These are phyloP conservation scores for Dissostichus mawsoni DNA, from an alignment of 2,113 vertebrate species.

Conservation along the genomic window DNA sequence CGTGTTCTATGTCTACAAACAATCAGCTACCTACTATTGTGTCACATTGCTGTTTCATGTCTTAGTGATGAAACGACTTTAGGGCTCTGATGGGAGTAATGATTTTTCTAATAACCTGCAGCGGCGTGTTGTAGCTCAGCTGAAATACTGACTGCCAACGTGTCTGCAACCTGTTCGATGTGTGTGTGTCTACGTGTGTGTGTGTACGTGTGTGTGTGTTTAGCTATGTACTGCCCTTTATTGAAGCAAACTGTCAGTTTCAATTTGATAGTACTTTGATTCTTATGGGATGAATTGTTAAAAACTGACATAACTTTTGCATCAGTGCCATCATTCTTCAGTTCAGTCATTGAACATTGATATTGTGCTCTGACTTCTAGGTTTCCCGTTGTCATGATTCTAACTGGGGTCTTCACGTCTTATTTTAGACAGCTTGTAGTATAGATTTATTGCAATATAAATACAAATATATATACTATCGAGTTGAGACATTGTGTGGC, in stretches of 20 bases:
- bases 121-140: conserved; percentile 60
- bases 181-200: conserved; percentile 48
- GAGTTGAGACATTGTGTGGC: conserved; percentile 1
- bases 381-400: conserved; percentile 16
- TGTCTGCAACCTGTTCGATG: conserved; percentile 32
- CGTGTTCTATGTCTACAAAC: background rate
- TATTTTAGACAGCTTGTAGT: conserved; percentile 18
- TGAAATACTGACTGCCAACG: conserved; percentile 44
- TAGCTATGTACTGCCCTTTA: conserved; percentile 23
- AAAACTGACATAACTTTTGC: conserved; percentile 47
- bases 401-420: conserved; percentile 26
- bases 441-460: conserved; percentile 7
- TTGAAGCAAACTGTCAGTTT: conserved; percentile 52
- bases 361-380: conserved; percentile 14
- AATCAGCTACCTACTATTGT: conserved; percentile 34
- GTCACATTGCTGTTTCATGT: conserved; percentile 50
- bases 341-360: background rate
- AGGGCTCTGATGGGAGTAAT: conserved; percentile 45
- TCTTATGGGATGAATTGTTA: conserved; percentile 40
- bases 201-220: conserved; percentile 28
- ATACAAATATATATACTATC: background rate
- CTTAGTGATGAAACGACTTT: conserved; percentile 33
- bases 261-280: conserved; percentile 64
- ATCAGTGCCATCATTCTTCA: conserved; percentile 46
- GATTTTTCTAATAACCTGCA: conserved; percentile 69